Conservation (phyloP, 1,140 invertebrate genomes). For the Dolichoris vasculosae region DNA sequence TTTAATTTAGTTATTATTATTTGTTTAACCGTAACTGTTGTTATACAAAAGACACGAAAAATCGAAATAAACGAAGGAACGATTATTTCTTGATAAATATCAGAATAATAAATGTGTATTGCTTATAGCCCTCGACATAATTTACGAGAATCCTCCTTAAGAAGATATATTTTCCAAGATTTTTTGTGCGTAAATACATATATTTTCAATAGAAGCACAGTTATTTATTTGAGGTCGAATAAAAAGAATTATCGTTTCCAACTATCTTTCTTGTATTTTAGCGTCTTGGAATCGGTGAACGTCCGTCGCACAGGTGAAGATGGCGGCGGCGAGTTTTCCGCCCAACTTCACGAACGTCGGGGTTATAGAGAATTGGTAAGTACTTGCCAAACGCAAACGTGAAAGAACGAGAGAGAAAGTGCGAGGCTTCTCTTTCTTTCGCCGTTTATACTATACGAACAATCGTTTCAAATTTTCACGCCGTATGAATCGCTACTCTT, state of each 20-base stretch:
- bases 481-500: not conserved
- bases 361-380: conserved; percentile 73
- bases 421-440: conserved; percentile 12
- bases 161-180: too few relatives aligned
- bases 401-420: not conserved
- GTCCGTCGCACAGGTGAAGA: conserved; percentile 64
- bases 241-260: not conserved
- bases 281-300: conserved; percentile 60
- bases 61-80: too few relatives aligned
- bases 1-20: too few relatives aligned
- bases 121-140: too few relatives aligned
- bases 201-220: too few relatives aligned
- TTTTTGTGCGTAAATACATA: too few relatives aligned
- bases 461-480: not conserved
- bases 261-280: conserved; percentile 55
- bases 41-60: too few relatives aligned
- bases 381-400: conserved; percentile 45
- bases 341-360: conserved; percentile 72
- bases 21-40: too few relatives aligned
- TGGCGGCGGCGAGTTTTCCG: conserved; percentile 73
- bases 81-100: too few relatives aligned
- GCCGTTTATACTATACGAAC: not conserved
- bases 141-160: too few relatives aligned
- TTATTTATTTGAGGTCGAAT: not conserved
- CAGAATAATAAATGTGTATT: too few relatives aligned